These are phyloP conservation scores for Halictus ligatus DNA, from an alignment of 2,888 invertebrate genomes.

Conservation along the genomic window DNA sequence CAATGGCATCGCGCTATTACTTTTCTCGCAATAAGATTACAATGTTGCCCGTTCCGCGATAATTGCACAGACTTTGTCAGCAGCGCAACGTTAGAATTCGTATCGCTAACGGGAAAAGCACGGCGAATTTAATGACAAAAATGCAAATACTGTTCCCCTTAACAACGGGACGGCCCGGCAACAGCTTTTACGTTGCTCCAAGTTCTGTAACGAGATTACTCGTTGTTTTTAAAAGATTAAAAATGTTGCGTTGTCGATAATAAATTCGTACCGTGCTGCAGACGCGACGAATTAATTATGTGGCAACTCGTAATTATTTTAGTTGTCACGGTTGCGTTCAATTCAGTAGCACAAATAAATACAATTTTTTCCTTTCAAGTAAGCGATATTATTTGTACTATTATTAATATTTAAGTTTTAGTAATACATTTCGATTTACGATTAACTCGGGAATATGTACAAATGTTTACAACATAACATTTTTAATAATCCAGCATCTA, in stretches of 20 bases:
- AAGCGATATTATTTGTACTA: not conserved
- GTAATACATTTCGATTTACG: not conserved
- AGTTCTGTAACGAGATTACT: not conserved
- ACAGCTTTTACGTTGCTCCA: not conserved
- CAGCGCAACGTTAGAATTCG: not conserved
- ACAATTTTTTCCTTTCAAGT: not conserved
- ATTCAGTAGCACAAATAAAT: not conserved
- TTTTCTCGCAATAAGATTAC: not conserved
- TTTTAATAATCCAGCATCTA: not conserved
- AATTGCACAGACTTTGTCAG: not conserved
- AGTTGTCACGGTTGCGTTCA: not conserved
- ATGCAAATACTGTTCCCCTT: constrained; percentile 1
- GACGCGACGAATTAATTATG: no score
- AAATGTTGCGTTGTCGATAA: not conserved
- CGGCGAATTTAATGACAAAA: not conserved
- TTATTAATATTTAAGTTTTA: not conserved
- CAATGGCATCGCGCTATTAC: not conserved
- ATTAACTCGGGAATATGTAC: not conserved
- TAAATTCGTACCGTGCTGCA: not conserved
- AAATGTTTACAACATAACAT: not conserved
- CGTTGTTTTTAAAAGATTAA: not conserved
- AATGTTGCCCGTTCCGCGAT: not conserved
- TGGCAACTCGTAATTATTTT: not conserved
- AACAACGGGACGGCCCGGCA: not conserved
- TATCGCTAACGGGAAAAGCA: not conserved